These are phyloP conservation scores for Acanthoscelides obtectus DNA, from an alignment of 2,888 invertebrate species.

Conservation along the genomic window DNA sequence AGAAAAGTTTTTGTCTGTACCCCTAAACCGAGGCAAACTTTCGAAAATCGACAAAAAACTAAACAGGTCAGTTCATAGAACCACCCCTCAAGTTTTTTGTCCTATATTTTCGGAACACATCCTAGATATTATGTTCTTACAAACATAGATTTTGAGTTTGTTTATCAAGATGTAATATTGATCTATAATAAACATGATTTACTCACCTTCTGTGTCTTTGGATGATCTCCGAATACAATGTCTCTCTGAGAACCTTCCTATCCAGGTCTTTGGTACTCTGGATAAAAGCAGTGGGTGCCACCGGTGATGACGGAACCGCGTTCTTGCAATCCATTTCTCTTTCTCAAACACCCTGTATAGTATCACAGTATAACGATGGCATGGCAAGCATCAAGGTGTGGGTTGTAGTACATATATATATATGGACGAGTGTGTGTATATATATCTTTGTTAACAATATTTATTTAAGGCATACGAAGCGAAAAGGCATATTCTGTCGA, in stretches of 20 bases:
- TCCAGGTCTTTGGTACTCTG: constrained; percentile 41
- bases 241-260: constrained; percentile 67
- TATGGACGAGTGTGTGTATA: not conserved
- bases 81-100: no score
- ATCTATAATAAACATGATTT: no score
- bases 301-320: constrained; percentile 3
- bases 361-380: constrained; percentile 1
- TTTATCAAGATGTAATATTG: no score
- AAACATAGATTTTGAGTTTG: no score
- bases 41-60: no score
- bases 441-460: not conserved
- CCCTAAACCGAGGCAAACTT: no score
- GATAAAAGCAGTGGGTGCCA: constrained; percentile 19
- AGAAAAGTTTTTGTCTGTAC: no score
- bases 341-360: constrained; percentile 4
- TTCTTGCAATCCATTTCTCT: constrained; percentile 1
- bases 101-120: no score
- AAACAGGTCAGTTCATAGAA: no score
- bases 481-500: constrained; percentile 19
- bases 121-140: no score
- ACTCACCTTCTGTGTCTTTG: constrained; percentile 58
- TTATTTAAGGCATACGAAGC: constrained; percentile 19
- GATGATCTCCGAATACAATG: constrained; percentile 72
- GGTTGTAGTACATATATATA: constrained; percentile 16
- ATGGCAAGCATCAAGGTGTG: not conserved